Percentiles rank a stretch among this genome's conserved stretches.
Conservation (phyloP, 2,888 invertebrate species). For the Parnassius glacialis region DNA sequence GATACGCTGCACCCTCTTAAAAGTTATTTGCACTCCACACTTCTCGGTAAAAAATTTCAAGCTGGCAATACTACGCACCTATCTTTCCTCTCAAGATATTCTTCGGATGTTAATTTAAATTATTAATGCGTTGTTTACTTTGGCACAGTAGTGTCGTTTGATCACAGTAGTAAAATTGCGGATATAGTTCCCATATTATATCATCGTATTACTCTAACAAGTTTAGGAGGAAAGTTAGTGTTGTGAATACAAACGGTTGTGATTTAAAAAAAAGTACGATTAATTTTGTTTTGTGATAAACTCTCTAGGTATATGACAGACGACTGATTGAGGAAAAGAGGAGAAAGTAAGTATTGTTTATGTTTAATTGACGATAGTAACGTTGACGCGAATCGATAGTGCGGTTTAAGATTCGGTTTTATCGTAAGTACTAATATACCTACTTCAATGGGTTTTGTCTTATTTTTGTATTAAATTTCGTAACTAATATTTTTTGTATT, state of each 20-base stretch:
- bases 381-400: too few relatives aligned
- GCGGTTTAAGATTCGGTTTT: too few relatives aligned
- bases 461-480: too few relatives aligned
- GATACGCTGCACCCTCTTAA: too few relatives aligned
- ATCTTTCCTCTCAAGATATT: slow-evolving; percentile 7
- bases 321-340: neutral
- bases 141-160: slow-evolving; percentile 2
- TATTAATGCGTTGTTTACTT: slow-evolving; percentile 16
- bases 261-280: neutral
- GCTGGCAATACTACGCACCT: slow-evolving; percentile 10
- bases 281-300: neutral
- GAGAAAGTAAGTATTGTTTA: slow-evolving; percentile 10
- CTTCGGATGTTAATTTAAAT: neutral
- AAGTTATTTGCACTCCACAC: neutral
- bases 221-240: neutral
- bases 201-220: too few relatives aligned
- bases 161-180: neutral
- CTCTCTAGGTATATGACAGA: slow-evolving; percentile 4
- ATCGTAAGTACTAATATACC: too few relatives aligned
- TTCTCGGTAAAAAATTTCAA: neutral
- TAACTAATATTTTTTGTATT: too few relatives aligned
- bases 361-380: too few relatives aligned
- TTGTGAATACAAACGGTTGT: neutral
- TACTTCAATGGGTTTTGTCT: too few relatives aligned
- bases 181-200: too few relatives aligned